Conservation (phyloP, 1,140 invertebrate species). For the Cydia pomonella region DNA sequence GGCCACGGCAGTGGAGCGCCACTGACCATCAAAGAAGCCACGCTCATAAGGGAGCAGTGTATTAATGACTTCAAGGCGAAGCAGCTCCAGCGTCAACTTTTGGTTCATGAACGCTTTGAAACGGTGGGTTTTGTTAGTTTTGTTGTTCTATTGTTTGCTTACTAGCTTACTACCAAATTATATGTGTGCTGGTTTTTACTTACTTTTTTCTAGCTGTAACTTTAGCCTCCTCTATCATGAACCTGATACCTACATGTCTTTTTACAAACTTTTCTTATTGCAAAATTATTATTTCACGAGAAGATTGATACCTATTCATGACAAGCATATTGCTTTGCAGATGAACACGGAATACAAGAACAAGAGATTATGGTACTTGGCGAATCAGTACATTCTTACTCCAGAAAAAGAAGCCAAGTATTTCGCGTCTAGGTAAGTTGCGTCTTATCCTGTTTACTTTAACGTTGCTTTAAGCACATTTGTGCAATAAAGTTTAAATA, state of each 20-base stretch:
- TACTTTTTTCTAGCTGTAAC: too few relatives aligned
- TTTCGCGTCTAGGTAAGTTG: constrained; percentile 59
- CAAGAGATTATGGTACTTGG: constrained; percentile 77
- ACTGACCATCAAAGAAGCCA: constrained; percentile 59
- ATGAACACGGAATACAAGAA: constrained; percentile 68
- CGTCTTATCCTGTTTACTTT: not conserved
- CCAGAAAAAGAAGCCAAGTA: constrained; percentile 74
- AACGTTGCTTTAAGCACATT: too few relatives aligned
- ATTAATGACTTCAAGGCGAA: constrained; percentile 75
- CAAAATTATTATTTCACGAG: too few relatives aligned
- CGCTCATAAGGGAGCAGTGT: constrained; percentile 68
- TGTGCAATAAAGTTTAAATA: too few relatives aligned
- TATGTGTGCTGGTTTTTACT: too few relatives aligned
- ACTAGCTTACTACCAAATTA: too few relatives aligned
- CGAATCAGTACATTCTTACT: constrained; percentile 73
- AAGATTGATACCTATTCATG: not conserved
- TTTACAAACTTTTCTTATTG: too few relatives aligned
- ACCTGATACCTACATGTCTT: too few relatives aligned
- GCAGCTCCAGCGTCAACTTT: constrained; percentile 65
- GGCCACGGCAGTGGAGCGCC: constrained; percentile 52
- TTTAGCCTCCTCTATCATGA: too few relatives aligned
- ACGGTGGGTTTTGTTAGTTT: constrained; percentile 48
- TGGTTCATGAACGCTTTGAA: constrained; percentile 75
- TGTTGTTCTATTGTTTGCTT: not conserved
- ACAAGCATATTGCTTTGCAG: constrained; percentile 51